Base-by-base conservation (phyloP, 2,797 vertebrate species). In the Peromyscus melanophrys region DNA sequence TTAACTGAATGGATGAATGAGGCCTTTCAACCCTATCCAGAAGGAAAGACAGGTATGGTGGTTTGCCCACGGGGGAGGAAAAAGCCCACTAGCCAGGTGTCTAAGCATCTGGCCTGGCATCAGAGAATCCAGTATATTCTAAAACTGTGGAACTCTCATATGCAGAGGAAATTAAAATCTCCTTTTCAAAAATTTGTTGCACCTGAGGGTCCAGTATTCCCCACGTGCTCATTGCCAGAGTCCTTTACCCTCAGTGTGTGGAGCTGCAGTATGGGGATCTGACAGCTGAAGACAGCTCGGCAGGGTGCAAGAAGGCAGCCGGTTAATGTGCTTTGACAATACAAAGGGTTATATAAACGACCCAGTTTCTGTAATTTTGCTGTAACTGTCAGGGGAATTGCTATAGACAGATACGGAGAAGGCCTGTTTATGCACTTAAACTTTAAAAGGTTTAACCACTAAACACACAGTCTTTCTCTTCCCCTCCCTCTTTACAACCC, bases 331-430 rank as follows among this genome's bases (percentile, higher is more conserved):
- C 97, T 96, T 97, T 98, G 96, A 97, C 97, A 97, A 97, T 97
- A 97, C 96, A 98, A 98, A 97, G 97, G 97, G 97, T 97, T 98
- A 96, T 97, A 97, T 98, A 98, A 98, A 97, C 96, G 94, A 97
- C 97, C 95, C 97, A 96, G 97, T 97, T 98, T 98, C 96, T 97
- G 96, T 97, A 97, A 97, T 98, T 98, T 97, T 97, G 97, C 94
- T 97, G 95, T 98, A 96, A 95, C 97, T 98, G 97, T 96, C 97
- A 97, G 93, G 96, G 95, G 96, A 97, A 98, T 97, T 95, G 92
- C 95, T 97, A 96, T 93, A 97, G 96, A 96, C 97, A 97, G 95
- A 97, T 97, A 98, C 13, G 1, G 95, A 97, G 97, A 97, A 97
- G 97, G 96, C 92, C 97, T 97, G 97, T 98, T 98, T 97, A 97